These are phyloP conservation scores for Tetanocera ferruginea DNA, from an alignment of 2,888 invertebrate species.

Conservation along the genomic window DNA sequence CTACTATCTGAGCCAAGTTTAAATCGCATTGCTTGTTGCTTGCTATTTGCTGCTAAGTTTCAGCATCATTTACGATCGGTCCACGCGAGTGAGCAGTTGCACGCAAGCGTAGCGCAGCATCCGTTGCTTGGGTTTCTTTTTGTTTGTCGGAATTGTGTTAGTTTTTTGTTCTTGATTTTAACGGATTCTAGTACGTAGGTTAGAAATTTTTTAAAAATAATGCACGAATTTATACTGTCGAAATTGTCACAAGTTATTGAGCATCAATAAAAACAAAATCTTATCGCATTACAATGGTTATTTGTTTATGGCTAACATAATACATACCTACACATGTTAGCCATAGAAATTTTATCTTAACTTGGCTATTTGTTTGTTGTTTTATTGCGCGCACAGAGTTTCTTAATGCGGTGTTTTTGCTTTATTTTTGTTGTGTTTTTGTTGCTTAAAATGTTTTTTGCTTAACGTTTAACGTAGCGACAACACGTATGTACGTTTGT, in stretches of 20 bases:
- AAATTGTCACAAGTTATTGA: neutral
- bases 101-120: neutral
- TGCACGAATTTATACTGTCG: too few relatives aligned
- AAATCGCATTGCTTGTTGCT: neutral
- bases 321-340: neutral
- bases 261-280: neutral
- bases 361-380: neutral
- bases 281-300: neutral
- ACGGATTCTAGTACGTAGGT: too few relatives aligned
- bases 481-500: neutral
- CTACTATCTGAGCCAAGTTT: neutral
- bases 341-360: constrained; percentile 1
- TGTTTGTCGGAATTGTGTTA: too few relatives aligned
- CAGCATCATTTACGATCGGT: neutral
- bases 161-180: too few relatives aligned
- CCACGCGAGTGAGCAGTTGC: neutral
- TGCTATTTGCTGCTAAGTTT: neutral
- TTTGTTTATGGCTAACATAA: neutral
- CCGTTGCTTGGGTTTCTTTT: too few relatives aligned
- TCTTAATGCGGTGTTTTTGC: neutral
- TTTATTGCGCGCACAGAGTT: neutral
- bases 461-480: neutral
- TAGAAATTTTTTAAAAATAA: too few relatives aligned
- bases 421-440: neutral
- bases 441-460: neutral